Conservation (phyloP, 2,797 vertebrate species). For the Fratercula arctica region DNA sequence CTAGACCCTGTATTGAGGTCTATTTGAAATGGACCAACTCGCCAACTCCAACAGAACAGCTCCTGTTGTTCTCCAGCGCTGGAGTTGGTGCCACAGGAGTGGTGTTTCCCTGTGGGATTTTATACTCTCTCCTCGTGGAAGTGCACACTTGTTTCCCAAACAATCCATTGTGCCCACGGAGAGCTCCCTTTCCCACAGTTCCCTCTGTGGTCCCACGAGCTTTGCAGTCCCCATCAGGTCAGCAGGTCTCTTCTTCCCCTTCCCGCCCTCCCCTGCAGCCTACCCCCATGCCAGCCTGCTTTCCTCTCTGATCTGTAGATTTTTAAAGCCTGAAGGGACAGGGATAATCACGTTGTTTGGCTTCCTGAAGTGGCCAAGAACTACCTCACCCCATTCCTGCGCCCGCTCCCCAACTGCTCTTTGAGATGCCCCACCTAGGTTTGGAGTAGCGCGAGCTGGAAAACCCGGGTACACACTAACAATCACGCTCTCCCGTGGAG, state of each 20-base stretch:
- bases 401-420: background rate
- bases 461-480: background rate
- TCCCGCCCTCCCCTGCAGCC: background rate
- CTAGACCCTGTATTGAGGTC: background rate
- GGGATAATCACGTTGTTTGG: fast-evolving
- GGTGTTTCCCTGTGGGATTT: background rate
- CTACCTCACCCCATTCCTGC: background rate
- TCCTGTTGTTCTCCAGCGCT: background rate
- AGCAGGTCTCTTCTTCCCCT: background rate
- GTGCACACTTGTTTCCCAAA: background rate
- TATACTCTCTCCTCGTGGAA: background rate
- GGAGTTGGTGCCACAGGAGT: background rate
- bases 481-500: fast-evolving
- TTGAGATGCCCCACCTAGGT: background rate
- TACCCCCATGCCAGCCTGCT: background rate
- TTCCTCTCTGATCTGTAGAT: background rate
- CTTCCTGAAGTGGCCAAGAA: background rate
- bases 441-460: background rate
- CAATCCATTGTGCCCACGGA: background rate
- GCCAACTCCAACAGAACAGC: background rate
- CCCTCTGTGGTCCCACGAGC: background rate
- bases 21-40: background rate
- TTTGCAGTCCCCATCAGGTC: background rate
- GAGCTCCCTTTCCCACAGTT: background rate
- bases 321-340: background rate